Conservation (phyloP, 2,797 vertebrate genomes). For the Botia almorhae region DNA sequence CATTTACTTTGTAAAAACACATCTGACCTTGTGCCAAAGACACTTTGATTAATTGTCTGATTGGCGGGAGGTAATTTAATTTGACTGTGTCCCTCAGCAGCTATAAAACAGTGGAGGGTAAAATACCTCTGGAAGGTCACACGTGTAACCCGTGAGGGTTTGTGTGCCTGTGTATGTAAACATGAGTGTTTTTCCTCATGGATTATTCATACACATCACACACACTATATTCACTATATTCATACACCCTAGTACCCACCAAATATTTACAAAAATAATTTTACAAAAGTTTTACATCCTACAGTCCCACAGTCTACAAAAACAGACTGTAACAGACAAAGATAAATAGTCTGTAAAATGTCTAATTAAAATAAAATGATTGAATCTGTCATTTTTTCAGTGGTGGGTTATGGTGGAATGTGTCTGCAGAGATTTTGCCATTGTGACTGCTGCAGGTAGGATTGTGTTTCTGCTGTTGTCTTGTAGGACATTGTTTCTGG, state of each 20-base stretch:
- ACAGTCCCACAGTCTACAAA: no score
- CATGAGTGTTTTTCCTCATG: conserved; percentile 13
- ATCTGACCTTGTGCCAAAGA: conserved; percentile 25
- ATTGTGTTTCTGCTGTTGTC: conserved; percentile 3
- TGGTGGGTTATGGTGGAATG: conserved; percentile 87
- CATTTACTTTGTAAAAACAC: conserved; percentile 45
- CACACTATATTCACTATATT: no score
- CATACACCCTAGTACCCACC: no score
- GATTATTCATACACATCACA: background rate
- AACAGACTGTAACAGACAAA: no score
- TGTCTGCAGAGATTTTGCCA: conserved; percentile 86
- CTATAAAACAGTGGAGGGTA: conserved; percentile 21
- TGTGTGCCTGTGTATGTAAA: conserved; percentile 8
- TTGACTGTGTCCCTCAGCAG: conserved; percentile 42
- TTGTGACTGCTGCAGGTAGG: conserved; percentile 91
- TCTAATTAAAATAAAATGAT: no score
- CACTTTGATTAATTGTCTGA: conserved; percentile 51
- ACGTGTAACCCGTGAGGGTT: background rate
- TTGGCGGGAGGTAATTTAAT: conserved; percentile 48
- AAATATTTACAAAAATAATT: no score
- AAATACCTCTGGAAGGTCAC: conserved; percentile 33
- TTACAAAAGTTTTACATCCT: no score
- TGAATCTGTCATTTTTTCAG: no score
- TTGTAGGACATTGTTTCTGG: background rate
- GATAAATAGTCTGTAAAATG: no score